Conservation (phyloP, 1,140 invertebrate genomes). For the Drosophila rufa region DNA sequence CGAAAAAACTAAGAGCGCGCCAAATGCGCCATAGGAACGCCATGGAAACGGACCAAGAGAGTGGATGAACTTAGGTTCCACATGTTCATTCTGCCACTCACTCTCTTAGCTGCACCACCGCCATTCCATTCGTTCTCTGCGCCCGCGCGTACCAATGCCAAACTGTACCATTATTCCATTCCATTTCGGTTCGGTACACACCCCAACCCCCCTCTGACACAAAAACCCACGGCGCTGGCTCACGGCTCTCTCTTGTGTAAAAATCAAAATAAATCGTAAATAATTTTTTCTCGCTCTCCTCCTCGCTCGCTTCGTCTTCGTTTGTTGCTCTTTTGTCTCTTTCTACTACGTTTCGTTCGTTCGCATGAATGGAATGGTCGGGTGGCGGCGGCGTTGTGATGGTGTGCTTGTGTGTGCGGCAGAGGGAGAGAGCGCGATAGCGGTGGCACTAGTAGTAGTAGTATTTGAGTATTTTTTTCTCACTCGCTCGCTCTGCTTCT, state of each 20-base stretch:
- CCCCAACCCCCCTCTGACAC: slow-evolving; percentile 72
- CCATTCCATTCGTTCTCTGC: slow-evolving; percentile 27
- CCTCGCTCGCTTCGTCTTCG: slow-evolving; percentile 3
- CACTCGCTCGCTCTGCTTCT: slow-evolving; percentile 19
- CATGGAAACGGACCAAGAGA: slow-evolving; percentile 38
- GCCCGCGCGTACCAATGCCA: slow-evolving; percentile 69
- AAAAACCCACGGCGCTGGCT: slow-evolving; percentile 46
- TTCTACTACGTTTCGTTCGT: slow-evolving; percentile 65
- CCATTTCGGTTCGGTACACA: slow-evolving; percentile 32
- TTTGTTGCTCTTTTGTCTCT: slow-evolving; percentile 56
- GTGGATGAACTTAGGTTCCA: slow-evolving; percentile 64
- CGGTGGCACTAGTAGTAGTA: slow-evolving; percentile 68
- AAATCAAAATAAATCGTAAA: slow-evolving; percentile 84
- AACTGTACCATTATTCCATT: slow-evolving; percentile 68
- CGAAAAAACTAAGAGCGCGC: slow-evolving; percentile 50
- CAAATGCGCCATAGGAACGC: slow-evolving; percentile 30
- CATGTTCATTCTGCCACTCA: slow-evolving; percentile 47
- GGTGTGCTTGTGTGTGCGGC: slow-evolving; percentile 8
- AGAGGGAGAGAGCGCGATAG: slow-evolving; percentile 29
- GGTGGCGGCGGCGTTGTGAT: slow-evolving; percentile 7
- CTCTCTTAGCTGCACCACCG: slow-evolving; percentile 27
- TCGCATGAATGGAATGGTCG: slow-evolving; percentile 77
- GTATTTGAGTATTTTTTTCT: slow-evolving; percentile 68
- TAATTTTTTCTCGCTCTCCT: slow-evolving; percentile 65
- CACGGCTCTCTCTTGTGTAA: slow-evolving; percentile 26